These are phyloP conservation scores for Anhinga rufa DNA, from an alignment of 2,113 vertebrate genomes.

Conservation along the genomic window DNA sequence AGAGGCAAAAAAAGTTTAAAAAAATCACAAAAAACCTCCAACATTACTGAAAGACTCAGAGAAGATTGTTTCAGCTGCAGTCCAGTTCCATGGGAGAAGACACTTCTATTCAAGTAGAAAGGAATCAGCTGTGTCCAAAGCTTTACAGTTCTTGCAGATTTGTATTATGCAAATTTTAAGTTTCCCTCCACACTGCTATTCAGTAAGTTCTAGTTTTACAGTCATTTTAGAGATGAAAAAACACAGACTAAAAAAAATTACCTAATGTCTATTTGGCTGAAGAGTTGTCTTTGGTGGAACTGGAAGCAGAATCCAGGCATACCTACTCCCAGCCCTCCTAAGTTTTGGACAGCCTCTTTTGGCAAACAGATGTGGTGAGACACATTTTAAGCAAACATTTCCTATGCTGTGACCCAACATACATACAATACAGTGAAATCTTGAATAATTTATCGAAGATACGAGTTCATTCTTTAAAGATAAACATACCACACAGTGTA, in stretches of 20 bases:
- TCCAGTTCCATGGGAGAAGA: background rate
- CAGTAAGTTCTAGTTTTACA: background rate
- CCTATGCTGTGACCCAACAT: background rate
- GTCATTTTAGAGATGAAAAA: background rate
- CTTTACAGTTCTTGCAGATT: background rate
- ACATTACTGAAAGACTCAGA: background rate
- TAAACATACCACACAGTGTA: background rate
- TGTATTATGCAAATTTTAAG: background rate
- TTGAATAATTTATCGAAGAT: background rate
- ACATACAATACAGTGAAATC: background rate
- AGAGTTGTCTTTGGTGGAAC: background rate
- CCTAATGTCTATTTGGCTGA: background rate
- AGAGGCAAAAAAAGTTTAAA: background rate
- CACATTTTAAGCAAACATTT: background rate
- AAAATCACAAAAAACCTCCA: background rate
- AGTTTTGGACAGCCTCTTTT: background rate
- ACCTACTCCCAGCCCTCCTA: background rate
- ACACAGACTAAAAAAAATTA: background rate
- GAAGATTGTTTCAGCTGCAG: background rate
- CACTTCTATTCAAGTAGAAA: background rate
- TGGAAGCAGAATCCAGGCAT: background rate
- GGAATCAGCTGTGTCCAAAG: background rate
- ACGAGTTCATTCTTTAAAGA: background rate
- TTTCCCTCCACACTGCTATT: background rate
- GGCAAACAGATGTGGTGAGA: background rate